Base-by-base conservation (phyloP, 2,797 vertebrate genomes). In the Eurystomus glaucurus region DNA sequence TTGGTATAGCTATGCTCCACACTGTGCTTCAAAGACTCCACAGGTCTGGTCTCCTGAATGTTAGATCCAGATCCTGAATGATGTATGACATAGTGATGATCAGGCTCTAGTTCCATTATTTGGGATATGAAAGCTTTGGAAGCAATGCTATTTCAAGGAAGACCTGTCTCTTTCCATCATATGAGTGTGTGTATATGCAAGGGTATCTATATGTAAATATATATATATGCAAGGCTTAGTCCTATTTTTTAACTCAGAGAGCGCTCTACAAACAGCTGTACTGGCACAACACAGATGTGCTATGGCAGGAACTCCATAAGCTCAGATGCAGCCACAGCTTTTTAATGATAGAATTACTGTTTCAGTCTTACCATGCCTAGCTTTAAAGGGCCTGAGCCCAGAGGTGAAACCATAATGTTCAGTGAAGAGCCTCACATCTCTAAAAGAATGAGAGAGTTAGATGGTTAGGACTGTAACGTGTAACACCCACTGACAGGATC, bases 81-180 rank as follows among this genome's bases (percentile, higher is more conserved):
- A 54, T 88, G 88, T 74, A 80, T 69, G 29, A 35, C 43, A 15
- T 4, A 71, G 43, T 22, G 48, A 55, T n/a, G n/a, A 68, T 58
- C 51, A 58, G 26, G 31, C 50, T 52, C 26, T 74, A 84, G 17
- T 74, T 91, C 23, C 35, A 25, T 61, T 81, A 41, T 39, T 39
- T 46, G 46, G 23, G 17, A 39, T 54, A 64, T 1, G 8, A 66
- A 45, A 77, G 10, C 39, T 25, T 68, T 77, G 72, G 51, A 90
- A 94, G 17, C 13, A 77, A 62, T 58, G 37, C 3, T 85, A 22
- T 86, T 91, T 66, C 84, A 55, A 54, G 48, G 74, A 71, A 75
- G n/a, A 85, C 15, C 21, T 61, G 16, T 23, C 50, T 57, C 29
- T 61, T 14, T 83, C 3, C 10, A 29, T 60, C 19, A 9, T n/a